Conservation (phyloP, 2,113 vertebrate genomes). For the Leucopsar rothschildi region DNA sequence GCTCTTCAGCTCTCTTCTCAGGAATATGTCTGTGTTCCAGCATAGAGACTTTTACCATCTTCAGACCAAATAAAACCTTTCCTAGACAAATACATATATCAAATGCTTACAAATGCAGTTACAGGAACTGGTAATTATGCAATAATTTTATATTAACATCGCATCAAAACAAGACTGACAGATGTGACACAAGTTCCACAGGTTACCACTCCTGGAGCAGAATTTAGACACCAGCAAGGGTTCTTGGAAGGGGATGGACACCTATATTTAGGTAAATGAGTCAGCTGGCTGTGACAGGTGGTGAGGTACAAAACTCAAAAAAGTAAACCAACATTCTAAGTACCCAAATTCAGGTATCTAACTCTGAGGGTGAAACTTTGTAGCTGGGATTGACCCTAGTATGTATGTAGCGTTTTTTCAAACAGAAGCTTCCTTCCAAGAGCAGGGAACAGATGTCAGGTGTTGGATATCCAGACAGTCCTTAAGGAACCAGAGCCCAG, state of each 20-base stretch:
- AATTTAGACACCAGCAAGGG: not conserved
- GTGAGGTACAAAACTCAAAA: not conserved
- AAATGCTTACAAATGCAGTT: not conserved
- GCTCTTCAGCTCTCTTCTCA: not conserved
- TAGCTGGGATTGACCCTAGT: not conserved
- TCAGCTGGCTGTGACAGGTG: not conserved
- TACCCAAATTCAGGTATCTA: not conserved
- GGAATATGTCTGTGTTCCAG: not conserved
- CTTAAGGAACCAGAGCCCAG: not conserved
- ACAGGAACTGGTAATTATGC: not conserved
- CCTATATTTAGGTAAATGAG: not conserved
- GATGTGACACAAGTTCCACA: not conserved
- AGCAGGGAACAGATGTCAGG: not conserved
- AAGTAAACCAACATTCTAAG: not conserved
- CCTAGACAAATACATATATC: not conserved
- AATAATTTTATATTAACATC: not conserved
- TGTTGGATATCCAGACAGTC: not conserved
- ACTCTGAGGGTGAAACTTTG: too few species aligned
- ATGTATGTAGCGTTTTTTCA: not conserved
- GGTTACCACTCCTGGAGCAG: not conserved
- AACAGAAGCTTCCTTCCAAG: not conserved
- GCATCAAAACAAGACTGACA: not conserved
- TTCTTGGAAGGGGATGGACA: not conserved
- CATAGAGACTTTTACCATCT: not conserved
- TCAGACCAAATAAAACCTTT: not conserved